Percentiles rank a stretch among this genome's conserved stretches.
Evolutionary conservation across 2,797 vertebrate species (phyloP).

Genomic region (Neosalanx taihuensis): DNA sequence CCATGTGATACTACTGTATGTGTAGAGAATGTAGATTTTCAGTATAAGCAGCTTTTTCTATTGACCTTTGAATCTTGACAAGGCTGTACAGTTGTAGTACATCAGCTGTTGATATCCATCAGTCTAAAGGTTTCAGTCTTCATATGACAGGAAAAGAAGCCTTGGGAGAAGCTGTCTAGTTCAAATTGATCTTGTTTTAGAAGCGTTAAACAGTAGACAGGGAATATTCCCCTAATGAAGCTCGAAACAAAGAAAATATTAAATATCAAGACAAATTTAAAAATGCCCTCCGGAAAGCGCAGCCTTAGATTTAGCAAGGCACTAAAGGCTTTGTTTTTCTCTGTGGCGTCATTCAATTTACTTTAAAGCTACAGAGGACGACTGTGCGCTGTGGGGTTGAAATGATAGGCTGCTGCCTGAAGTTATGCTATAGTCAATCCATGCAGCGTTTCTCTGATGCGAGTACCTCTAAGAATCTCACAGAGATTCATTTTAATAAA

Average conservation of each 20-base stretch:
- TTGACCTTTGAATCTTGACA: constrained; percentile 40
- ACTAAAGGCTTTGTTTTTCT: not conserved
- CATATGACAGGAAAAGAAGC: constrained; percentile 39
- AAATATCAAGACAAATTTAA: constrained; percentile 12
- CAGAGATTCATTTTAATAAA: constrained; percentile 55
- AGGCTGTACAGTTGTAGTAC: constrained; percentile 29
- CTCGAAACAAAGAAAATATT: constrained; percentile 6
- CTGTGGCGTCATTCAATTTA: not conserved
- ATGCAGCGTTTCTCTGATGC: constrained; percentile 46
- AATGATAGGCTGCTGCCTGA: constrained; percentile 46
- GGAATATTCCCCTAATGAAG: constrained; percentile 26
- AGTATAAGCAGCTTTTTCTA: constrained; percentile 59
- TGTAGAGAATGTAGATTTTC: constrained; percentile 28
- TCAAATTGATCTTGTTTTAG: constrained; percentile 52
- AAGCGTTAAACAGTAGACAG: constrained; percentile 1
- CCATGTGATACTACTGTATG: not conserved
- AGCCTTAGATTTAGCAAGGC: not conserved
- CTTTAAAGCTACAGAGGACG: constrained; percentile 9
- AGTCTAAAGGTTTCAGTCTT: constrained; percentile 50
- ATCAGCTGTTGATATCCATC: constrained; percentile 47
- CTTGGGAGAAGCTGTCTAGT: constrained; percentile 34
- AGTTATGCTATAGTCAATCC: constrained; percentile 49
- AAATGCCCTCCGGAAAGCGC: not conserved
- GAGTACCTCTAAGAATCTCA: constrained; percentile 46
- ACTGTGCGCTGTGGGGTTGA: constrained; percentile 41